These are phyloP conservation scores for Agrochola circellaris DNA, from an alignment of 2,888 invertebrate genomes.

Conservation along the genomic window DNA sequence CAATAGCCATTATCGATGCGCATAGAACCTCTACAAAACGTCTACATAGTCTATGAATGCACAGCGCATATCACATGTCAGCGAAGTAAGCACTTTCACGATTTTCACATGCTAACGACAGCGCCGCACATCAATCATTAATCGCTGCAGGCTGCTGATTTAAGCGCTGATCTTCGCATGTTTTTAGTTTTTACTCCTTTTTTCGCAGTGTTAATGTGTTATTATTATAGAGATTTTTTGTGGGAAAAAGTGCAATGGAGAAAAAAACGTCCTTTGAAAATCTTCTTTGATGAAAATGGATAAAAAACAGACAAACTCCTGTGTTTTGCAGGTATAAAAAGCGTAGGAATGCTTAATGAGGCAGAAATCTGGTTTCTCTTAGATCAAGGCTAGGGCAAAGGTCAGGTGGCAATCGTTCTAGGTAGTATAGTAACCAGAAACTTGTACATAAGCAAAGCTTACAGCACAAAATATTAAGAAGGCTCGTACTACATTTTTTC, in stretches of 20 bases:
- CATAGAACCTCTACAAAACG: conserved; percentile 28
- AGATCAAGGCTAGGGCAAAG: conserved; percentile 34
- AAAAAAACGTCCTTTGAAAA: background rate
- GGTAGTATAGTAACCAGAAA: conserved; percentile 19
- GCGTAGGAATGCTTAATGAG: conserved; percentile 34
- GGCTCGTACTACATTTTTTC: background rate
- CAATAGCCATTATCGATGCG: conserved; percentile 34
- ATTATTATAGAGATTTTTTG: background rate
- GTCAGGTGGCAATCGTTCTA: conserved; percentile 17
- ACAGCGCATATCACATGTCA: conserved; percentile 44
- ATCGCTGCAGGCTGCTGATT: conserved; percentile 33
- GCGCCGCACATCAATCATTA: conserved; percentile 61
- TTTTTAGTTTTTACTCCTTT: conserved; percentile 2
- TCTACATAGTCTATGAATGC: conserved; percentile 43
- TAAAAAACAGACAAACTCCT: background rate
- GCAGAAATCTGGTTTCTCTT: conserved; percentile 42
- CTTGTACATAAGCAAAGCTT: background rate
- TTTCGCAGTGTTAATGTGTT: conserved; percentile 22
- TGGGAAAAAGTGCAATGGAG: background rate
- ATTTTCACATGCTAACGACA: conserved; percentile 63
- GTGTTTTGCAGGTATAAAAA: conserved; percentile 13
- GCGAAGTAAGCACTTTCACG: conserved; percentile 62
- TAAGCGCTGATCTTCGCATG: conserved; percentile 20
- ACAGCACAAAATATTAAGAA: background rate
- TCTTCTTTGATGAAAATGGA: background rate